phyloP scores from a whole-genome alignment of 2,888 invertebrate species.

The Anaspis maculata region DNA sequence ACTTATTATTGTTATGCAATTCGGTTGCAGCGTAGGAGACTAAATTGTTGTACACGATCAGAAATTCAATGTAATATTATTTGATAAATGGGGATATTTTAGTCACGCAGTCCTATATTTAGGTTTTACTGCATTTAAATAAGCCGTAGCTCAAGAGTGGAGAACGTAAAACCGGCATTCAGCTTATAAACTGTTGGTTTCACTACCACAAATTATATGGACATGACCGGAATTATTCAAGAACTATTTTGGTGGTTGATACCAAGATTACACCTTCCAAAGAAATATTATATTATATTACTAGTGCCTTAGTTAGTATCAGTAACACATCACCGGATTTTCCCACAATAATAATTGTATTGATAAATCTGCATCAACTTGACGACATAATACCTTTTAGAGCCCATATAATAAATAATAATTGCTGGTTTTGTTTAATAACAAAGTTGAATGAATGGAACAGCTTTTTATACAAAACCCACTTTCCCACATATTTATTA shows the following conservation, averaged over 20 bases:
- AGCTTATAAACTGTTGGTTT: conserved; percentile 14
- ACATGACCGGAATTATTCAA: conserved; percentile 8
- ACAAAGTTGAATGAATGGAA: conserved; percentile 5
- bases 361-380: no score
- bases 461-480: conserved; percentile 7
- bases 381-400: no score
- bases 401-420: no score
- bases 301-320: no score
- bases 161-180: conserved; percentile 19
- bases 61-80: conserved; percentile 17
- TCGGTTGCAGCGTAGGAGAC: conserved; percentile 21
- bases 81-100: conserved; percentile 31
- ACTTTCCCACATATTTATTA: conserved; percentile 10
- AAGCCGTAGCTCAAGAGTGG: conserved; percentile 16
- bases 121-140: conserved; percentile 24
- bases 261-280: no score
- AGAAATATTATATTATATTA: no score
- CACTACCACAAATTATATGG: conserved; percentile 7
- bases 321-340: no score
- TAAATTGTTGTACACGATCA: conserved; percentile 11
- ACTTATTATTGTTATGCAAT: conserved; percentile 23
- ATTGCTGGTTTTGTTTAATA: no score
- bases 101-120: conserved; percentile 26
- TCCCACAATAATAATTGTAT: no score
- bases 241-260: no score